Percentiles rank a stretch among this genome's conserved stretches.
Conservation (phyloP, 2,888 invertebrate species). For the Protophormia terraenovae region DNA sequence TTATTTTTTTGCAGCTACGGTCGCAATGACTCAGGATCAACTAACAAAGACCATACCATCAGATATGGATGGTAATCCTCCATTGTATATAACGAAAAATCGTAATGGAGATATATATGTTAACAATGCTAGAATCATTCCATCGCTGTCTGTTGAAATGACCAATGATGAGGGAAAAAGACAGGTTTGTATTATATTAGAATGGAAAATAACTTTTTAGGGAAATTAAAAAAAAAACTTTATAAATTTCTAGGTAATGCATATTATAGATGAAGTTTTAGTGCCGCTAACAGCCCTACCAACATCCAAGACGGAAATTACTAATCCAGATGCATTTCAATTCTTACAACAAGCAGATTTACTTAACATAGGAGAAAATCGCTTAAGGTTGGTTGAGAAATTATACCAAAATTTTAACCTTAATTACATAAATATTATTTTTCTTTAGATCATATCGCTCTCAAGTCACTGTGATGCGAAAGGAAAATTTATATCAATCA, state of each 20-base stretch:
- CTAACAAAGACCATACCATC: constrained; percentile 84
- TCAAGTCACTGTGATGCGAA: constrained; percentile 87
- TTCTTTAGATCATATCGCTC: constrained; percentile 87
- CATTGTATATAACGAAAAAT: constrained; percentile 90
- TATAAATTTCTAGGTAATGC: constrained; percentile 85
- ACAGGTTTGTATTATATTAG: constrained; percentile 82
- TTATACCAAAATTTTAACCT: not conserved
- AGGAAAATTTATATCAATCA: constrained; percentile 88
- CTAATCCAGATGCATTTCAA: constrained; percentile 91
- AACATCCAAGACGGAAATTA: constrained; percentile 85
- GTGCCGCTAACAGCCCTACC: constrained; percentile 88
- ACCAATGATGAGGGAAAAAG: constrained; percentile 83
- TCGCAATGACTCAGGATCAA: constrained; percentile 87
- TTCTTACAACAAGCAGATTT: constrained; percentile 90
- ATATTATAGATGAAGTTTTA: constrained; percentile 93
- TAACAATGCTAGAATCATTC: constrained; percentile 91
- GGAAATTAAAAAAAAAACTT: not conserved
- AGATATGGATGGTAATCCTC: constrained; percentile 92
- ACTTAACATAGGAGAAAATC: constrained; percentile 87
- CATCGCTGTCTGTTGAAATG: constrained; percentile 86
- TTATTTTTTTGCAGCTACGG: constrained; percentile 85
- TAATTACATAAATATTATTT: not conserved
- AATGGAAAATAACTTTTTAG: not conserved
- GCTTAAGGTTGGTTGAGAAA: constrained; percentile 84
- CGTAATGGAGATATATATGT: constrained; percentile 89